phyloP scores from a whole-genome alignment of 2,888 invertebrate species.

The Meteorus cinctellus region DNA sequence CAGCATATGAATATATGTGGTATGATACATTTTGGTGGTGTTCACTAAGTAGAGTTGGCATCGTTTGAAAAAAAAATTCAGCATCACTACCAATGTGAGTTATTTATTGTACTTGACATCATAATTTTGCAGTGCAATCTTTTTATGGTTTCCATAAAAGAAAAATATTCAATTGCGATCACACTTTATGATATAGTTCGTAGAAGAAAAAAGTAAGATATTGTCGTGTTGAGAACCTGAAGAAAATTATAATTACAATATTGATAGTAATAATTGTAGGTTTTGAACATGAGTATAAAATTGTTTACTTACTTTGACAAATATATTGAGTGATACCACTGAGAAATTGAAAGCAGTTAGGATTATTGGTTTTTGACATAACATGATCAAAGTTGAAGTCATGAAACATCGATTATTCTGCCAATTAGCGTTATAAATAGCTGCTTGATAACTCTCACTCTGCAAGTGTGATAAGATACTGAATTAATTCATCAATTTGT shows the following conservation, averaged over 20 bases:
- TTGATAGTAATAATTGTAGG: neutral
- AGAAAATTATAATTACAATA: neutral
- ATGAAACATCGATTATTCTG: conserved; percentile 36
- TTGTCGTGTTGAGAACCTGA: conserved; percentile 47
- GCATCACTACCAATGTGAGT: too few species aligned
- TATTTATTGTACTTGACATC: too few species aligned
- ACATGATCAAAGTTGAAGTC: conserved; percentile 36
- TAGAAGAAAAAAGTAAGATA: conserved; percentile 48
- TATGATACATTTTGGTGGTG: too few species aligned
- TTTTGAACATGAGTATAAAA: neutral
- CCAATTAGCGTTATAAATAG: conserved; percentile 41
- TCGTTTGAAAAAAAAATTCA: too few species aligned
- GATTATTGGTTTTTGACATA: conserved; percentile 32
- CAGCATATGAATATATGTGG: too few species aligned
- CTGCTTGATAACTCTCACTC: conserved; percentile 29
- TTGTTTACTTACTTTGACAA: conserved; percentile 48
- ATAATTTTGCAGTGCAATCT: too few species aligned
- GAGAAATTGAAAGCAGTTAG: conserved; percentile 42
- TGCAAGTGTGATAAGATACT: neutral
- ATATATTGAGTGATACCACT: conserved; percentile 43
- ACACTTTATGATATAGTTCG: conserved; percentile 25
- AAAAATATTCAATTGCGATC: too few species aligned
- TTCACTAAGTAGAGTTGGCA: too few species aligned
- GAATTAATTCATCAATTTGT: neutral
- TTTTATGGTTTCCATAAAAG: too few species aligned